Base-by-base conservation (phyloP, 1,140 invertebrate species). In the Cyclargus thomasi region DNA sequence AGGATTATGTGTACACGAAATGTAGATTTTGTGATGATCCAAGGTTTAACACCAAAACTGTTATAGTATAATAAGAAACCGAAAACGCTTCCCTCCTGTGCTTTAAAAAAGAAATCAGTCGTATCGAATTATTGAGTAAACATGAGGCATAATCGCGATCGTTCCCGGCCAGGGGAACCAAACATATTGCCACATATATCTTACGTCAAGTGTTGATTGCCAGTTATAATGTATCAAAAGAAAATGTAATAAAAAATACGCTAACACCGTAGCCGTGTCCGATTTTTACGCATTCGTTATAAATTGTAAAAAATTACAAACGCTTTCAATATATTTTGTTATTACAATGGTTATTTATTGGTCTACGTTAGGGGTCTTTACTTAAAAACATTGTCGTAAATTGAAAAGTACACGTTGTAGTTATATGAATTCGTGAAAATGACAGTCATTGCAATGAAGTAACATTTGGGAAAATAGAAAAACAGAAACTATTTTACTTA, bases 111-210 rank as follows among this genome's bases (percentile, higher is more conserved):
- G 22, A 72, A 67, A 68, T 66, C 67, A 57, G 72, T 72, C 79
- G 82, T 84, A 89, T 87, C 86, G 85, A 89, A 89, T 89, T 89
- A 89, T 89, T 89, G 85, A 85, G 85, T 87, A 89, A 89, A 89
- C 84, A 89, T 83, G 79, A 78, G 79, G 64, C 72, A 79, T 85
- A 88, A 85, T 86, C 82, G 82, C 76, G 78, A 86, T 85, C 83
- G 78, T 79, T 85, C 80, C 78, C 71, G 78, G 81, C 75, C 79
- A 78, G 79, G 81, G 79, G 74, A 76, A 74, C 72, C 47, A 17
- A 29, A 80, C 78, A 80, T 84, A 85, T 83, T 77, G 70, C 76
- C 68, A 62, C 53, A 65, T 64, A 73, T 71, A 74, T 75, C 75
- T 70, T 68, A 69, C 63, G 72, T 65, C 65, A 57, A 74, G 64